phyloP scores from a whole-genome alignment of 1,140 invertebrate genomes.

The Chlorops oryzae region DNA sequence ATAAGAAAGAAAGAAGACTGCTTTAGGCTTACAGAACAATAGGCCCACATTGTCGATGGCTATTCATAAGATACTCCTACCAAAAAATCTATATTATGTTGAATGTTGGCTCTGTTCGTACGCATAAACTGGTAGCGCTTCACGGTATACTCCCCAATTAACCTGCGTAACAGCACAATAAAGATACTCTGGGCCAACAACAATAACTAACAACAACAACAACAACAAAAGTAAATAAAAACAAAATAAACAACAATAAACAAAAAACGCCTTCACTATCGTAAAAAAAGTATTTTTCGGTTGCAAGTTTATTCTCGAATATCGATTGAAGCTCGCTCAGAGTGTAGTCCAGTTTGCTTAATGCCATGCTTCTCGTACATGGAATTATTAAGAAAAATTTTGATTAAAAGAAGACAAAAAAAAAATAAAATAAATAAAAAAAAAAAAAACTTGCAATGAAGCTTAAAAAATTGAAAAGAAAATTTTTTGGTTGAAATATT shows the following conservation, averaged over 20 bases:
- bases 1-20: no score
- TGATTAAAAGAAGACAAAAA: background rate
- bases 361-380: background rate
- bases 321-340: background rate
- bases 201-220: background rate
- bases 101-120: no score
- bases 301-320: background rate
- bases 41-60: no score
- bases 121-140: constrained; percentile 4
- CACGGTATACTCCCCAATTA: constrained; percentile 5
- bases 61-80: no score
- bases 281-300: background rate
- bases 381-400: background rate
- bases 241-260: background rate
- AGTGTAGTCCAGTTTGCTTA: background rate
- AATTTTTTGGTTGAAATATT: constrained; percentile 1
- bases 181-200: no score
- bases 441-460: constrained; percentile 1
- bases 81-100: no score
- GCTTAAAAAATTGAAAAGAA: background rate
- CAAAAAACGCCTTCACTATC: no score
- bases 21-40: no score
- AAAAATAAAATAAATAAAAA: background rate
- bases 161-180: no score
- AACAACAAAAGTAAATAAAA: constrained; percentile 1